Conservation (phyloP, 2,797 vertebrate genomes). For the Muscicapa striata region DNA sequence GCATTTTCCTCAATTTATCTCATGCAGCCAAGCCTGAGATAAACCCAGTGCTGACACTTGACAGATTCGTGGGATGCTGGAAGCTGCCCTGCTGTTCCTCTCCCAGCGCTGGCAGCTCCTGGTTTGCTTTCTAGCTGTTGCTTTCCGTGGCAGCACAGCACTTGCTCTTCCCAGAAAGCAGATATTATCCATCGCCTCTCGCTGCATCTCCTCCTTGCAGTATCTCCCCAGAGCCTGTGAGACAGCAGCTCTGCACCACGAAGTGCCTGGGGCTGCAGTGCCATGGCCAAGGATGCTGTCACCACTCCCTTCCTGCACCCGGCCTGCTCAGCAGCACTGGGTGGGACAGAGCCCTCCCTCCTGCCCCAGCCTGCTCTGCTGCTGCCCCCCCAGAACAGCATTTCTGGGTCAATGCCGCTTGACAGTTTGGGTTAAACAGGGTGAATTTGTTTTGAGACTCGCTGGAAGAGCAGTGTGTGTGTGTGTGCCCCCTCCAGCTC, state of each 20-base stretch:
- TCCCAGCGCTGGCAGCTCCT: background rate
- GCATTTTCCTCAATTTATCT: background rate
- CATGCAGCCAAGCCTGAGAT: background rate
- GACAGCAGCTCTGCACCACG: background rate
- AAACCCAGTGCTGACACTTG: background rate
- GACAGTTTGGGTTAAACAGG: constrained; percentile 2
- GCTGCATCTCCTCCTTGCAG: background rate
- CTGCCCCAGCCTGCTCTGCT: background rate
- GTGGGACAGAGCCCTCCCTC: background rate
- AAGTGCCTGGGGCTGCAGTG: background rate
- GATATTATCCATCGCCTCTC: rapidly evolving
- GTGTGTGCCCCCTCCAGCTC: background rate
- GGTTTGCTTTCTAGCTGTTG: background rate
- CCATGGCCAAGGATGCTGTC: background rate
- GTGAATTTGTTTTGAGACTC: background rate
- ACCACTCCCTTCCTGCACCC: rapidly evolving
- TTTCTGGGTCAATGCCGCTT: background rate
- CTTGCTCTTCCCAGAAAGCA: background rate
- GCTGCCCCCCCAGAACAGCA: background rate
- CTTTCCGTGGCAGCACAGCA: background rate
- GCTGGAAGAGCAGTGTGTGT: background rate
- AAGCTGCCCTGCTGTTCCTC: background rate
- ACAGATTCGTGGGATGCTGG: background rate
- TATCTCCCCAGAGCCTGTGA: background rate
- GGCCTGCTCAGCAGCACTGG: background rate